Evolutionary conservation across 2,888 invertebrate species (phyloP), one percentile per base, ranked within the genome.

Genomic region (Emmelina monodactyla): DNA sequence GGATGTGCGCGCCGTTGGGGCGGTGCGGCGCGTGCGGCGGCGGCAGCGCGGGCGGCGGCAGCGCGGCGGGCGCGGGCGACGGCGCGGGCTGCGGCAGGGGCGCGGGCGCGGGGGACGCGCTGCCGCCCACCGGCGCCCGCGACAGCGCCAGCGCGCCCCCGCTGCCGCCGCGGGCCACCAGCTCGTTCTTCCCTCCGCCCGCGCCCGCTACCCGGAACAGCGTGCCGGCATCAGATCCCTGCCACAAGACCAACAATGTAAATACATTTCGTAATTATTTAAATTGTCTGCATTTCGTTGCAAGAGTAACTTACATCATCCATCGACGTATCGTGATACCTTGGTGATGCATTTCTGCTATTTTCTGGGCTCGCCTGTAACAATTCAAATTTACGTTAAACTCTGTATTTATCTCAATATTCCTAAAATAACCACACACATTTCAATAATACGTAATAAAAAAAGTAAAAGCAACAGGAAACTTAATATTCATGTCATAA

Each of bases 11-110:
- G 43, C 69, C 62, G 51, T 59, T 70, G 41, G 68, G 53, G 16
- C 73, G 60, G 45, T 71, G 70, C 25, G 72, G 72, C 11, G 72
- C 65, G 47, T 84, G 83, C 50, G 84, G 84, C 51, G 85, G 85
- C 44, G 84, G 85, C 46, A 84, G 76, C 46, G 84, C 85, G 50
- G 85, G 85, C 50, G 85, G 85, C 43, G 86, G 85, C 50, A 85
- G 75, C 47, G 85, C 82, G 52, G 88, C 86, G 51, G 88, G 87
- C 55, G 88, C 88, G 50, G 88, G 87, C 52, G 87, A 86, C 41
- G 88, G 87, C 46, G 83, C 83, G 46, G 88, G 87, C 50, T 85
- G 84, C 47, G 85, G 85, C 49, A 87, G 84, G 47, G 88, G 85
- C 50, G 84, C 84, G 50, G 85, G 85, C 57, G 85, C 84, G 41